Evolutionary conservation across 2,113 vertebrate species (phyloP).

Genomic region (Setophaga petechia): DNA sequence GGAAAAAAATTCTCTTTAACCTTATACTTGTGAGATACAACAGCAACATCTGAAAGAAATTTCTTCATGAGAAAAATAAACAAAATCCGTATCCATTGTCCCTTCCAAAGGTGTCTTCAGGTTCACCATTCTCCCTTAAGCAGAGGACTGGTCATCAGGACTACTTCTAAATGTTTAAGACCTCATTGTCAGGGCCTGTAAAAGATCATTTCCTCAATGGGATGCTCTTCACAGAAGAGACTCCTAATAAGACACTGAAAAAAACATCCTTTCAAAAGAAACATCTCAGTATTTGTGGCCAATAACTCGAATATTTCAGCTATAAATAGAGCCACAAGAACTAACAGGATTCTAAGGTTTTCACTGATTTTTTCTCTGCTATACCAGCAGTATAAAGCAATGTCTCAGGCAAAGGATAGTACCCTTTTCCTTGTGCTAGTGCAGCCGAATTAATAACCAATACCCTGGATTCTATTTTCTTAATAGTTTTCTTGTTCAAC

Average conservation of each 20-base stretch:
- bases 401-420: neutral
- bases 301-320: neutral
- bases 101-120: neutral
- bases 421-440: neutral
- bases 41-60: neutral
- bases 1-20: neutral
- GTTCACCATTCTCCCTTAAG: neutral
- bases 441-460: neutral
- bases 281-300: neutral
- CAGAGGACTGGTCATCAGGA: neutral
- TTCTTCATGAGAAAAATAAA: neutral
- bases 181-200: neutral
- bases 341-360: neutral
- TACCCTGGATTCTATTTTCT: neutral
- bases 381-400: neutral
- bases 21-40: neutral
- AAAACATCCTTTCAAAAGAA: neutral
- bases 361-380: neutral
- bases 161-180: neutral
- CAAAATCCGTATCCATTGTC: neutral
- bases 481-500: neutral
- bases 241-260: neutral
- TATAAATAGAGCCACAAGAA: neutral
- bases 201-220: neutral
- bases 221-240: neutral